These are phyloP conservation scores for Thaleichthys pacificus DNA, from an alignment of 2,797 vertebrate genomes.

Conservation along the genomic window DNA sequence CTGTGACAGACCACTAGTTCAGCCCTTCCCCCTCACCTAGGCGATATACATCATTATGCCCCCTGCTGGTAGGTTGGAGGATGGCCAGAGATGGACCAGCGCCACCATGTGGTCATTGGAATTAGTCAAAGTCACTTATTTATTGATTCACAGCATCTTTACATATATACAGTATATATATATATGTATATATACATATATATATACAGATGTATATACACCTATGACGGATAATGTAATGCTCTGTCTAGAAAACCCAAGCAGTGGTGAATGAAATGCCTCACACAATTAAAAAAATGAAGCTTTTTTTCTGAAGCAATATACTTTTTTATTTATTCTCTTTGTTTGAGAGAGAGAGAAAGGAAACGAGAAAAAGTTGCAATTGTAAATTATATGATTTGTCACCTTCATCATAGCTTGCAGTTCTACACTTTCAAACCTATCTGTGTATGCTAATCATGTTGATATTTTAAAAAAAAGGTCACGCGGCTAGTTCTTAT, in stretches of 20 bases:
- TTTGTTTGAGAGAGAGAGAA: slow-evolving; percentile 59
- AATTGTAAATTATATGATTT: slow-evolving; percentile 62
- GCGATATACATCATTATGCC: slow-evolving; percentile 63
- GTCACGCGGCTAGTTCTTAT: slow-evolving; percentile 62
- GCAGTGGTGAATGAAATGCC: slow-evolving; percentile 70
- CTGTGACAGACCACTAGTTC: slow-evolving; percentile 72
- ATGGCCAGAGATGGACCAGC: slow-evolving; percentile 41
- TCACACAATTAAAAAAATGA: slow-evolving; percentile 62
- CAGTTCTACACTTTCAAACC: slow-evolving; percentile 63
- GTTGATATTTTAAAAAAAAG: slow-evolving; percentile 60
- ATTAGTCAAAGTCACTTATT: slow-evolving; percentile 65
- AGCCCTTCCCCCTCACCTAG: slow-evolving; percentile 68
- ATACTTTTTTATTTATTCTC: slow-evolving; percentile 76
- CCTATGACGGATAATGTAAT: slow-evolving; percentile 71
- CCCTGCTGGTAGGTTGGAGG: slow-evolving; percentile 67
- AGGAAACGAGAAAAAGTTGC: slow-evolving; percentile 57
- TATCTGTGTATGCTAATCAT: slow-evolving; percentile 68
- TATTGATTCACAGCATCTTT: slow-evolving; percentile 72
- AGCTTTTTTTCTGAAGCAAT: slow-evolving; percentile 74
- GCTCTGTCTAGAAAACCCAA: slow-evolving; percentile 71
- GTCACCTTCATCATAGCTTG: slow-evolving; percentile 61
- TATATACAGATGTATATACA: slow-evolving; percentile 4
- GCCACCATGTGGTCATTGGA: slow-evolving; percentile 60
- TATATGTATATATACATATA: slow-evolving; percentile 57
- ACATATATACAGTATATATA: slow-evolving; percentile 72